Conservation (phyloP, 2,113 vertebrate genomes). For the Tragelaphus strepsiceros region DNA sequence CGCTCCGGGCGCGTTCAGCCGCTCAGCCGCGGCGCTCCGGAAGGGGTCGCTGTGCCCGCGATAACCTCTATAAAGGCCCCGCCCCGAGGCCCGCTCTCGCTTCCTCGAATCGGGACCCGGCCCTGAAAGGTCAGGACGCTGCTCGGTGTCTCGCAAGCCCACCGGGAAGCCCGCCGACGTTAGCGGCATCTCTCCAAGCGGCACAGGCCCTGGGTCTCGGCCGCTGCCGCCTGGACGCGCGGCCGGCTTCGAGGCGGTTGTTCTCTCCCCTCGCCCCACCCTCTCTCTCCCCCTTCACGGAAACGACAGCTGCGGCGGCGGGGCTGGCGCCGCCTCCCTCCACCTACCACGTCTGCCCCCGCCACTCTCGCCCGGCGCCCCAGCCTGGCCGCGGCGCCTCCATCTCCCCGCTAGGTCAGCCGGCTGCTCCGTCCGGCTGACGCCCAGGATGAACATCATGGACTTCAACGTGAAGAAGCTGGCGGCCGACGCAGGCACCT, state of each 20-base stretch:
- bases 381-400: background rate
- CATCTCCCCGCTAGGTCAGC: constrained; percentile 5
- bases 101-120: accelerated
- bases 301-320: constrained; percentile 68
- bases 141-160: accelerated
- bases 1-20: background rate
- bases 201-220: background rate
- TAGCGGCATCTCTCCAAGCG: background rate
- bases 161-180: background rate
- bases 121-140: accelerated
- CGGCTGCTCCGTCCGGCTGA: constrained; percentile 34
- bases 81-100: background rate
- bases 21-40: background rate
- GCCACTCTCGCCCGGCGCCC: background rate
- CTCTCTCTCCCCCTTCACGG: background rate
- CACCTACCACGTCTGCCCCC: constrained; percentile 51
- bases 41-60: constrained; percentile 57
- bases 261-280: background rate
- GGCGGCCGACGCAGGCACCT: constrained; percentile 96
- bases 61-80: background rate
- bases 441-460: constrained; percentile 81
- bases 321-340: constrained; percentile 59
- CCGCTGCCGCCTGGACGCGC: background rate
- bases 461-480: constrained; percentile 95
- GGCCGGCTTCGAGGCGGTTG: background rate